A percentile compares a stretch with the other conserved stretches of the same genome.
Evolutionary conservation across 2,888 invertebrate species (phyloP).

Genomic region (Orthosia cruda): DNA sequence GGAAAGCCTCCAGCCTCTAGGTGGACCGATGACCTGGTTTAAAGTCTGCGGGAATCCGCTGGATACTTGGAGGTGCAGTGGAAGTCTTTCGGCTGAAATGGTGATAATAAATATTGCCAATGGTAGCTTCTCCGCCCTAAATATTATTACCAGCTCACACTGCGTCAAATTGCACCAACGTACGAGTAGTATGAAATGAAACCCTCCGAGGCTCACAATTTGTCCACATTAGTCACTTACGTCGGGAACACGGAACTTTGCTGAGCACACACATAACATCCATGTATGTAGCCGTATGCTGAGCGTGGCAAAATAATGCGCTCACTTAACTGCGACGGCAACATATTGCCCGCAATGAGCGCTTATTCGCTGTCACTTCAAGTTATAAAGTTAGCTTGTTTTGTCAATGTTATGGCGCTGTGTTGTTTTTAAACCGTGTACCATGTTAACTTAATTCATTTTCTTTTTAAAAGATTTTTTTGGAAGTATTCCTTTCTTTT

Average conservation of each 20-base stretch:
- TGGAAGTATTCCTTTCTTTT: background rate
- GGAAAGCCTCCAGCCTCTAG: no score
- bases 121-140: background rate
- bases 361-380: slow-evolving; percentile 28
- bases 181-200: slow-evolving; percentile 5
- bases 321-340: slow-evolving; percentile 55
- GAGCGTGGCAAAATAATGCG: slow-evolving; percentile 52
- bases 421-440: slow-evolving; percentile 16
- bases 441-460: slow-evolving; percentile 16
- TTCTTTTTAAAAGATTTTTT: background rate
- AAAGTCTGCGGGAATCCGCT: no score
- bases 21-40: no score
- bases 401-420: slow-evolving; percentile 20
- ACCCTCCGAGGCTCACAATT: slow-evolving; percentile 34
- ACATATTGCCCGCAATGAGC: slow-evolving; percentile 50
- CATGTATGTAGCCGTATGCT: slow-evolving; percentile 9
- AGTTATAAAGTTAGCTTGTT: slow-evolving; percentile 22
- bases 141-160: background rate
- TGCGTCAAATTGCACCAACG: slow-evolving; percentile 8
- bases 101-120: no score
- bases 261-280: slow-evolving; percentile 2
- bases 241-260: slow-evolving; percentile 34
- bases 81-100: no score
- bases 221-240: slow-evolving; percentile 51
- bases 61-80: no score